Percentiles rank a stretch among this genome's conserved stretches.
Conservation (phyloP, 2,888 invertebrate genomes). For the Eupithecia tripunctaria region DNA sequence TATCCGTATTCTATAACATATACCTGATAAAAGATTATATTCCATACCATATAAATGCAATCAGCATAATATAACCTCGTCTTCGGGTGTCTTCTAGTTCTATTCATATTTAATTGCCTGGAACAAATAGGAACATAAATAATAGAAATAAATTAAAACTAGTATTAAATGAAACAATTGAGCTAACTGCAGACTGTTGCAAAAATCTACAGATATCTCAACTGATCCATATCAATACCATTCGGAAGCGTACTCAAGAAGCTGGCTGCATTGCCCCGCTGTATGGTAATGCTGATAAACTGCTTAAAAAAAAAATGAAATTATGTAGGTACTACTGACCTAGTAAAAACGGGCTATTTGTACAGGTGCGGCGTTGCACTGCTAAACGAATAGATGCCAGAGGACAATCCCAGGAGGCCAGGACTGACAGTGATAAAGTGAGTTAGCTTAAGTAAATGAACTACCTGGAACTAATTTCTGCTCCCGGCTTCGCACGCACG, state of each 20-base stretch:
- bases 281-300: too few relatives aligned
- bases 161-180: too few relatives aligned
- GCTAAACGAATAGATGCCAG: neutral
- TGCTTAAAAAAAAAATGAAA: too few relatives aligned
- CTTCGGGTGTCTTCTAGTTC: neutral
- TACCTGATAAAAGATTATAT: neutral
- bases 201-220: too few relatives aligned
- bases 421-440: constrained; percentile 1
- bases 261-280: too few relatives aligned
- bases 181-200: too few relatives aligned
- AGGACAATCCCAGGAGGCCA: neutral
- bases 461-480: too few relatives aligned
- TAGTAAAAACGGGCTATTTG: neutral
- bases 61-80: neutral
- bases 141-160: too few relatives aligned
- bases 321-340: neutral
- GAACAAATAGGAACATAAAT: neutral
- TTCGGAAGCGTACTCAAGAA: too few relatives aligned
- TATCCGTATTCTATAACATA: neutral
- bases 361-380: constrained; percentile 1
- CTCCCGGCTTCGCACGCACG: neutral
- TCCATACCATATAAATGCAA: neutral
- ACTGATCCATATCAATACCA: too few relatives aligned
- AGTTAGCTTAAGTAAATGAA: neutral
- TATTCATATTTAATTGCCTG: neutral